phyloP scores from a whole-genome alignment of 1,140 invertebrate species.

The Stegodyphus mimosarum region DNA sequence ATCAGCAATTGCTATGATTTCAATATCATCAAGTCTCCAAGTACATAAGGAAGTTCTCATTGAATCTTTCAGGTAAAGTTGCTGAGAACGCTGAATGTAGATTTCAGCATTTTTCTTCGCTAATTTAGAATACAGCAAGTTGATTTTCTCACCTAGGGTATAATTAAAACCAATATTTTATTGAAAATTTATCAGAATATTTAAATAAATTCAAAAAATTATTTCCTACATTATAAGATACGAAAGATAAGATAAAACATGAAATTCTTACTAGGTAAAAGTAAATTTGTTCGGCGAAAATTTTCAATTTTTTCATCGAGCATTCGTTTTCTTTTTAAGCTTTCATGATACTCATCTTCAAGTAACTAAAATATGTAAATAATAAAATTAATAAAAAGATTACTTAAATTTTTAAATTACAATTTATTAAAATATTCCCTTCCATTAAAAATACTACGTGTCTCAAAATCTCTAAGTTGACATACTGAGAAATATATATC shows the following conservation, averaged over 20 bases:
- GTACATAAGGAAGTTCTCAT: conserved; percentile 77
- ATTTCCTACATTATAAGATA: not conserved
- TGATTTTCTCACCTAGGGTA: conserved; percentile 73
- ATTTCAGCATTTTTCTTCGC: conserved; percentile 91
- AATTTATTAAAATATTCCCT: not conserved
- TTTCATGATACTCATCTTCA: conserved; percentile 96
- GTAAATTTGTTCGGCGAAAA: conserved; percentile 81
- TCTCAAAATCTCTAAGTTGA: too few species aligned
- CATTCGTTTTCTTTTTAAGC: conserved; percentile 88
- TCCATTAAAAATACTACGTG: too few species aligned
- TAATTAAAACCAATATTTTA: not conserved
- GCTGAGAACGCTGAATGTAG: conserved; percentile 89
- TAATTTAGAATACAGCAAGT: conserved; percentile 87
- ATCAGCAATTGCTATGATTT: conserved; percentile 88
- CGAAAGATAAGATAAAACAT: not conserved
- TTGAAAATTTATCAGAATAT: not conserved
- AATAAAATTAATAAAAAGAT: not conserved
- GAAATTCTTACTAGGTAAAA: conserved; percentile 66
- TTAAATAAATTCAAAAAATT: not conserved
- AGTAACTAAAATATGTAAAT: conserved; percentile 71
- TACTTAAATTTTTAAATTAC: not conserved
- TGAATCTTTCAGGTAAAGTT: conserved; percentile 78
- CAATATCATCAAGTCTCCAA: conserved; percentile 82
- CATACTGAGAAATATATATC: too few species aligned
- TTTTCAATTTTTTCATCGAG: conserved; percentile 88